Base-by-base conservation (phyloP, 1,140 invertebrate genomes). In the Conopomorpha cramerella region DNA sequence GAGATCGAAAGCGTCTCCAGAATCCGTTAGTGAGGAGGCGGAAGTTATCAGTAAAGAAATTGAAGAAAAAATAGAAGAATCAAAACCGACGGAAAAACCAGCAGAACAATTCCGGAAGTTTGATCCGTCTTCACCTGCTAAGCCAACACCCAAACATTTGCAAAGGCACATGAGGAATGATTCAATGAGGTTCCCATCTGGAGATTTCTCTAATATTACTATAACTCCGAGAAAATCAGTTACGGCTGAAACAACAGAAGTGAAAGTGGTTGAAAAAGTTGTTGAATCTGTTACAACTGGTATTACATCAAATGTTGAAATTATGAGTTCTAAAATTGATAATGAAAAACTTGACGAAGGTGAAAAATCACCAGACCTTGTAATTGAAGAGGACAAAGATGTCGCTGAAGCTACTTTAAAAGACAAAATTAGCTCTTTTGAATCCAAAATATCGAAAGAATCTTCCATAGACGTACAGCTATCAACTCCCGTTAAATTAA, bases 101-200 rank as follows among this genome's bases (percentile, higher is more conserved):
- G 43, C 55, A 3, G 71, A 77, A 42, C 58, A 64, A 38, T 71
- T 76, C 40, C 64, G 60, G 30, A 73, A 73, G 36, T 71, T 60
- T 39, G 68, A 72, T 25, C 65, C 68, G 3, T 72, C 63, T 8
- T 77, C 68, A 17, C 65, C 76, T 3, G 67, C 65, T 10, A 79
- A 78, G 45, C 73, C 74, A n/a, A 74, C 73, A 12, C 74, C 74
- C 4, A 74, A 74, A 50, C 74, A 77, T 49, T 59, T 79, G 41
- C 77, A 78, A 55, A 66, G 74, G 35, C 77, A 79, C 44, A 73
- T 78, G 51, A 68, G 77, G 51, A 79, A 77, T 39, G 77, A 79
- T 38, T 79, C 77, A 1, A 79, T 79, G 77, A 59, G 71, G 42
- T 79, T 79, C 34, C 70, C 77, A 10, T 79, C 77, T 0, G 77